Percentiles rank a stretch among this genome's conserved stretches.
These are phyloP conservation scores for Anarrhichthys ocellatus DNA, from an alignment of 2,113 vertebrate species.

Conservation along the genomic window DNA sequence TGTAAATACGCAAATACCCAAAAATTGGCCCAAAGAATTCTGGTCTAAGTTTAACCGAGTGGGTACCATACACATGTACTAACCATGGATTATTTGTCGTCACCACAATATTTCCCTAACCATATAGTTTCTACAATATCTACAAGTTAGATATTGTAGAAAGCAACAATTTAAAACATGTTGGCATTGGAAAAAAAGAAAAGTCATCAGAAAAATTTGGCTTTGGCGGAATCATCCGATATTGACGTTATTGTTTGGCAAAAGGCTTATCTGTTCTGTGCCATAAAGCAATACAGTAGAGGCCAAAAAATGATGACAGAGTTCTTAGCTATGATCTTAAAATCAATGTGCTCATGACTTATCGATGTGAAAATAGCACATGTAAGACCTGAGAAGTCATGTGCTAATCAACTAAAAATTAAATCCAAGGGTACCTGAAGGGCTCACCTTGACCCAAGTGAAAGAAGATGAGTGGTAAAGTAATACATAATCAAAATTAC, in stretches of 20 bases:
- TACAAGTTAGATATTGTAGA: not conserved
- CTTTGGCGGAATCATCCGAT: not conserved
- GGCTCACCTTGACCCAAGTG: not conserved
- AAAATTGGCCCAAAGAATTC: too few relatives aligned
- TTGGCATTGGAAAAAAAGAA: not conserved
- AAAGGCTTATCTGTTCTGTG: not conserved
- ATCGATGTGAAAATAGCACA: not conserved
- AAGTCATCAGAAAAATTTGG: not conserved
- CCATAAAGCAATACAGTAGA: too few relatives aligned
- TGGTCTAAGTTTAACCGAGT: not conserved
- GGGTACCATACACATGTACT: not conserved
- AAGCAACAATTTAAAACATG: not conserved
- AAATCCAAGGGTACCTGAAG: not conserved
- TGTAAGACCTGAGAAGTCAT: not conserved
- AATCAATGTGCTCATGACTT: not conserved
- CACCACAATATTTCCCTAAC: not conserved
- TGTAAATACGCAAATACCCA: not conserved
- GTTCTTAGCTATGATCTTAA: not conserved
- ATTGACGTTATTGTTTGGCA: not conserved
- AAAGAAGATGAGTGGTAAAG: not conserved
- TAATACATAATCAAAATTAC: slow-evolving; percentile 41
- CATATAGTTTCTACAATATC: not conserved
- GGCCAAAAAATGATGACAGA: too few relatives aligned
- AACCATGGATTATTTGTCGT: not conserved
- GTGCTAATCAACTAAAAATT: not conserved